Evolutionary conservation across 92 coral and sea anemone species (phyloP).

Genomic region (Siderastrea siderea): DNA sequence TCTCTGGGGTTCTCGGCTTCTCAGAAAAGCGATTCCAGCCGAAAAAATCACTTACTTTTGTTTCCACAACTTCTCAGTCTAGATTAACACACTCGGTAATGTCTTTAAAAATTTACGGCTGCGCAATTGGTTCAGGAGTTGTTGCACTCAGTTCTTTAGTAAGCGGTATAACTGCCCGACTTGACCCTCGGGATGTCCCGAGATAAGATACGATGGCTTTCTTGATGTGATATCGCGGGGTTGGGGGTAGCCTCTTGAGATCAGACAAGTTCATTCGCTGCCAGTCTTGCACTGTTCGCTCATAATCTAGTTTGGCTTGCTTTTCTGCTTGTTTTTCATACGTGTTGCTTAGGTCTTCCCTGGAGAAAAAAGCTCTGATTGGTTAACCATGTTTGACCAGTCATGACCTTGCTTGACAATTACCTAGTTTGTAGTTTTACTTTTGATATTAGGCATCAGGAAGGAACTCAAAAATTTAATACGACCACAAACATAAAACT

Average conservation of each 20-base stretch:
- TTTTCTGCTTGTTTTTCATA: conserved; percentile 71
- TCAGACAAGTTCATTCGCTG: conserved; percentile 93
- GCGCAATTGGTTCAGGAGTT: conserved; percentile 42
- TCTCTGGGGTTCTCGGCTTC: too few relatives aligned
- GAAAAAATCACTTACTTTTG: too few relatives aligned
- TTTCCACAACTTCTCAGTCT: too few relatives aligned
- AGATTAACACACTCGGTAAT: background rate
- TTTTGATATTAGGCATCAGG: too few relatives aligned
- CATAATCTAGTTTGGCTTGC: conserved; percentile 83
- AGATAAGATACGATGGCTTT: conserved; percentile 92
- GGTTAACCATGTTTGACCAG: too few relatives aligned
- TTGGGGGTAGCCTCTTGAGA: conserved; percentile 87
- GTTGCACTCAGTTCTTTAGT: conserved; percentile 77
- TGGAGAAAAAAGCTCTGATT: background rate
- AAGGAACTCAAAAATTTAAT: too few relatives aligned
- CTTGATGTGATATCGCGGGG: conserved; percentile 90
- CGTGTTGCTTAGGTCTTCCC: conserved; percentile 74
- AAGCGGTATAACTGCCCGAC: conserved; percentile 86
- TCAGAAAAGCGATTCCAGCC: too few relatives aligned
- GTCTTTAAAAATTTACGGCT: conserved; percentile 5
- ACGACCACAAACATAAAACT: too few relatives aligned
- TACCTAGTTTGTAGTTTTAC: background rate
- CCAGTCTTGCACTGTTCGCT: conserved; percentile 94
- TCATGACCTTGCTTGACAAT: too few relatives aligned
- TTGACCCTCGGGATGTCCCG: conserved; percentile 93